Evolutionary conservation across 2,888 invertebrate genomes (phyloP).

Genomic region (Hypomecis atomaria): DNA sequence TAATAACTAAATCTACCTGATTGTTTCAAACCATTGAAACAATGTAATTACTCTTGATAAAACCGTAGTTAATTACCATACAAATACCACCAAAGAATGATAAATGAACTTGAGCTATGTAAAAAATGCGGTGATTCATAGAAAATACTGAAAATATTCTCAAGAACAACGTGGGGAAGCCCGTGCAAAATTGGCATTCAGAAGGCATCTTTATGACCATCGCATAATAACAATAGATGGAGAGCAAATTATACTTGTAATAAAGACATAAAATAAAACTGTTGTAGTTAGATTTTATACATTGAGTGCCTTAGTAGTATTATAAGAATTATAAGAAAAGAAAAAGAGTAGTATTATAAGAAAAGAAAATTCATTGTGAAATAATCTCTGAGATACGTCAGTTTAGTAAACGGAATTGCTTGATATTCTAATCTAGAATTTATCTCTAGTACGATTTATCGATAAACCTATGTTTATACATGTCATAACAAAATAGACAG

Average conservation of each 20-base stretch:
- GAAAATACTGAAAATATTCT: conserved; percentile 39
- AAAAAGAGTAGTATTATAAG: too few relatives aligned
- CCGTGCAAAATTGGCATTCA: conserved; percentile 70
- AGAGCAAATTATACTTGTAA: conserved; percentile 33
- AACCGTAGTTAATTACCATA: conserved; percentile 12
- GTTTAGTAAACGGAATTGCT: too few relatives aligned
- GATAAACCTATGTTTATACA: too few relatives aligned
- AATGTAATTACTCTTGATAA: conserved; percentile 1
- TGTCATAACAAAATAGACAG: too few relatives aligned
- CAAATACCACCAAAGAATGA: conserved; percentile 10
- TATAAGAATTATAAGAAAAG: too few relatives aligned
- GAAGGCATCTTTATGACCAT: conserved; percentile 46
- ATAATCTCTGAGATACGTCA: too few relatives aligned
- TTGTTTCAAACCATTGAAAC: conserved; percentile 11
- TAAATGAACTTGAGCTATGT: conserved; percentile 24
- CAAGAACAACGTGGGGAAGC: conserved; percentile 62
- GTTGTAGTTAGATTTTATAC: not conserved
- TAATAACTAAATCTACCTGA: too few relatives aligned
- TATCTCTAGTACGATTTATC: too few relatives aligned
- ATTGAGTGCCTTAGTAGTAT: too few relatives aligned
- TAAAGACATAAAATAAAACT: conserved; percentile 3
- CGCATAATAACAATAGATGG: conserved; percentile 37
- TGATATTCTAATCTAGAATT: too few relatives aligned
- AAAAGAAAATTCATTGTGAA: too few relatives aligned
- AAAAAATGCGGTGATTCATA: conserved; percentile 45